Evolutionary conservation across 1,140 invertebrate genomes (phyloP), one percentile per base, ranked within the genome.

Genomic region (Gerris buenoi): DNA sequence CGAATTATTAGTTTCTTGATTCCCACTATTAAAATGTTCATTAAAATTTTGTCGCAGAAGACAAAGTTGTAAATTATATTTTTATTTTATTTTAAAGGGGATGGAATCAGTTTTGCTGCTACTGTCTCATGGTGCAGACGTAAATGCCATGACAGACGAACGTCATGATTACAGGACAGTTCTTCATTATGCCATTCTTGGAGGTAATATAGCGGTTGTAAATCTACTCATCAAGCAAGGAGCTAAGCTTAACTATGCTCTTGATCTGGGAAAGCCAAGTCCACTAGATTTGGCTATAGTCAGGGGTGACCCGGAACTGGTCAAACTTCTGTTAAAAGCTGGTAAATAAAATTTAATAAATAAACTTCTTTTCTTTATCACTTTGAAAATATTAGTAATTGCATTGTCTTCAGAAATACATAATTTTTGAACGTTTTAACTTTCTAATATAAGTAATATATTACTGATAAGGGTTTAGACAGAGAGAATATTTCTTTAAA

Each of bases 151-250:
- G 78, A 84, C 89, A 0, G 89, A 89, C 74, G 83, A 85, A 25
- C 80, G 89, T 62, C 88, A 91, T 74, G 90, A 92, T 72, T 89
- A 84, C 74, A 79, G 89, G 64, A 91, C 89, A 5, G 89, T 93
- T 23, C 78, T 95, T 69, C 90, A 93, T 75, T 93, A 91, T 74
- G 91, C 89, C n/a, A 87, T 94, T 2, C 79, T 91, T 14, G 87
- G 88, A 33, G 88, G 86, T 66, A 91, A 90, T 73, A 80, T 83
- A 59, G 82, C 84, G 0, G 89, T 90, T 1, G 87, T 92, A 0
- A 87, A 90, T 74, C 77, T 93, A n/a, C 76, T 94, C 22, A 77
- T 93, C 18, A 88, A 90, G 74, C 88, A 91, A 76, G 89, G 89
- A 0, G 88, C 89, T 0, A 81, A 79, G 22, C 80, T 91, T 1